phyloP scores from a whole-genome alignment of 35 echinoderm and acorn worm genomes.

The Strongylocentrotus purpuratus region DNA sequence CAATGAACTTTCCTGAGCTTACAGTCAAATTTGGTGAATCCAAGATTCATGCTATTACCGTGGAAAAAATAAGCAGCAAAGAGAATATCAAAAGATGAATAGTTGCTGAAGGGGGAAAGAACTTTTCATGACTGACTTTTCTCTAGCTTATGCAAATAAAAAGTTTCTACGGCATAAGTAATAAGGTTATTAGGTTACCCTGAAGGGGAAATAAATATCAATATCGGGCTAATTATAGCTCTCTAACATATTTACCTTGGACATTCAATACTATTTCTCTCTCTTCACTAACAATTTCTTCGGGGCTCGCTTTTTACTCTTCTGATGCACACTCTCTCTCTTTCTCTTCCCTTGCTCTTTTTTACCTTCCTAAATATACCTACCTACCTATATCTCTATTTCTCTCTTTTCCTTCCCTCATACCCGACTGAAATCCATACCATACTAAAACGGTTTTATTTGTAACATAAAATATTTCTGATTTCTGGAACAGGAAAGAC shows the following conservation, averaged over 20 bases:
- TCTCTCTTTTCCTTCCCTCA: neutral
- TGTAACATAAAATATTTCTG: neutral
- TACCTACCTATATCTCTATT: neutral
- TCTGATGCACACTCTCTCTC: neutral
- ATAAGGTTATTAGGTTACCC: constrained; percentile 3
- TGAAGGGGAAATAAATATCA: neutral
- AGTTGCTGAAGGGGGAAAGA: neutral
- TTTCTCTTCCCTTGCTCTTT: neutral
- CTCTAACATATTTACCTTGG: neutral
- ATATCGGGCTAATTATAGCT: neutral
- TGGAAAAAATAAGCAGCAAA: too few species aligned
- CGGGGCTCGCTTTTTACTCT: neutral
- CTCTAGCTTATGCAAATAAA: neutral
- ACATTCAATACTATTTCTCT: neutral
- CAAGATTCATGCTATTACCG: too few species aligned
- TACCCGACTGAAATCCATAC: neutral
- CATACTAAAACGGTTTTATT: neutral
- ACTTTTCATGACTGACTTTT: neutral
- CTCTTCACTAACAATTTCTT: neutral
- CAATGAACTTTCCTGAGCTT: too few species aligned
- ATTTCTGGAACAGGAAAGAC: neutral
- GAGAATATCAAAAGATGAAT: neutral
- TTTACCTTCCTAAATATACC: neutral
- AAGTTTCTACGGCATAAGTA: neutral
- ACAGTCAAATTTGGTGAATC: too few species aligned